phyloP scores from a whole-genome alignment of 2,888 invertebrate species.

The Heliconius erato region DNA sequence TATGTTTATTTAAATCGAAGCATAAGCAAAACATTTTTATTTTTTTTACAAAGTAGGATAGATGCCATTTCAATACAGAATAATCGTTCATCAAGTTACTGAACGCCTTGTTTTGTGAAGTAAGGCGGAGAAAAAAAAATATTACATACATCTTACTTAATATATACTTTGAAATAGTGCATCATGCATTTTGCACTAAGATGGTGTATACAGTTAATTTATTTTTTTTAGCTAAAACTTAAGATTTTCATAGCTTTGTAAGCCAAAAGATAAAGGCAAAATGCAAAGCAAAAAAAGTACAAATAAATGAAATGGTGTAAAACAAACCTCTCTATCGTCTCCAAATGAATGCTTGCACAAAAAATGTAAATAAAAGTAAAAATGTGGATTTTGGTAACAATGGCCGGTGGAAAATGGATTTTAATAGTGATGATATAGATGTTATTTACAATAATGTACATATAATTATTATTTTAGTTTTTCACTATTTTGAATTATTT shows the following conservation, averaged over 20 bases:
- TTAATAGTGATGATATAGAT: neutral
- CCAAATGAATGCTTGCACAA: constrained; percentile 86
- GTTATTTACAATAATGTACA: constrained; percentile 26
- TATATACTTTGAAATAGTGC: too few relatives aligned
- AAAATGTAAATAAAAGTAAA: constrained; percentile 63
- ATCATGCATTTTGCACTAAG: too few relatives aligned
- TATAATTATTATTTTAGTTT: too few relatives aligned
- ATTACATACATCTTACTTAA: too few relatives aligned
- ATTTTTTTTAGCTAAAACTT: neutral
- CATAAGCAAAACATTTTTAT: too few relatives aligned
- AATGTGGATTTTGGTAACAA: constrained; percentile 35
- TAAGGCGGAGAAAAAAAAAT: too few relatives aligned
- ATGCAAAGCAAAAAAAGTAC: constrained; percentile 52
- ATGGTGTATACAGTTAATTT: neutral
- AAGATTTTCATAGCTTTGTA: constrained; percentile 30
- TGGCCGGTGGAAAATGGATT: constrained; percentile 12
- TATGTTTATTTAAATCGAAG: too few relatives aligned
- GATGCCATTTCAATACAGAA: too few relatives aligned
- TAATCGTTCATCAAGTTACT: too few relatives aligned
- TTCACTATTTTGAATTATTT: too few relatives aligned
- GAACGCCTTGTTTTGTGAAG: too few relatives aligned
- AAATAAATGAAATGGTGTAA: constrained; percentile 57
- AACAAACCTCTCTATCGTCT: constrained; percentile 87
- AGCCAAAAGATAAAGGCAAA: constrained; percentile 53
- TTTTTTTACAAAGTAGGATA: too few relatives aligned